phyloP scores from a whole-genome alignment of 1,140 invertebrate species.

The Mercenaria mercenaria region DNA sequence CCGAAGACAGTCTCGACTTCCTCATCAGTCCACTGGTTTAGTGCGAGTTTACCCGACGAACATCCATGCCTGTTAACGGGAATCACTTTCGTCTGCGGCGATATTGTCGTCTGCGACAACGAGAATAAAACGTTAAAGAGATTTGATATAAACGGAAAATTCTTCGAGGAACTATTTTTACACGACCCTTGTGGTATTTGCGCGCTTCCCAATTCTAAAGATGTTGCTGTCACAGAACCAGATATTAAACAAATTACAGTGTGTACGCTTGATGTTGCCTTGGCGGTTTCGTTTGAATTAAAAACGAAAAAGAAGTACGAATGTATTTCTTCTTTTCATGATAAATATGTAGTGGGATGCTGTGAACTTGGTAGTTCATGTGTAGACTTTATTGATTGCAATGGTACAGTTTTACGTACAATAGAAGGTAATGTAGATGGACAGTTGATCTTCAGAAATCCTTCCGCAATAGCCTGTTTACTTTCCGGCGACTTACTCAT shows the following conservation, averaged over 20 bases:
- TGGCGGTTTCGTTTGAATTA: conserved; percentile 4
- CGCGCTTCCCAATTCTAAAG: conserved; percentile 20
- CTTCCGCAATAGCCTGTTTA: conserved; percentile 39
- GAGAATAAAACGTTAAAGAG: conserved; percentile 59
- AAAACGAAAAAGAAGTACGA: conserved; percentile 61
- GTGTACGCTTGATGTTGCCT: conserved; percentile 11
- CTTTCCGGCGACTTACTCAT: conserved; percentile 47
- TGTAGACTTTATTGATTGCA: conserved; percentile 57
- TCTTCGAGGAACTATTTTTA: conserved; percentile 48
- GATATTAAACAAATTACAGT: conserved; percentile 57
- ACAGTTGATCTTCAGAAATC: conserved; percentile 47
- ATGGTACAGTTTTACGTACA: conserved; percentile 36
- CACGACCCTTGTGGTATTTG: conserved; percentile 55
- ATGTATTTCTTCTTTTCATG: conserved; percentile 41
- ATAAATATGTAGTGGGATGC: conserved; percentile 54
- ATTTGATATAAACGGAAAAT: conserved; percentile 39
- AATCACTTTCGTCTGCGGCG: conserved; percentile 6
- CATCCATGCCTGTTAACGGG: conserved; percentile 53
- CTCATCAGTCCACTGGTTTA: conserved; percentile 28
- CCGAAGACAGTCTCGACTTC: not conserved
- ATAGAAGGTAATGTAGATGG: conserved; percentile 37
- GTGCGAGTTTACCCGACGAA: conserved; percentile 40
- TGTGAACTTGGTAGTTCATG: conserved; percentile 33
- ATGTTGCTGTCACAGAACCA: conserved; percentile 57
- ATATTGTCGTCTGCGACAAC: conserved; percentile 53